Evolutionary conservation across 2,888 invertebrate genomes (phyloP), one percentile per base, ranked within the genome.

Genomic region (Biston stratarius): DNA sequence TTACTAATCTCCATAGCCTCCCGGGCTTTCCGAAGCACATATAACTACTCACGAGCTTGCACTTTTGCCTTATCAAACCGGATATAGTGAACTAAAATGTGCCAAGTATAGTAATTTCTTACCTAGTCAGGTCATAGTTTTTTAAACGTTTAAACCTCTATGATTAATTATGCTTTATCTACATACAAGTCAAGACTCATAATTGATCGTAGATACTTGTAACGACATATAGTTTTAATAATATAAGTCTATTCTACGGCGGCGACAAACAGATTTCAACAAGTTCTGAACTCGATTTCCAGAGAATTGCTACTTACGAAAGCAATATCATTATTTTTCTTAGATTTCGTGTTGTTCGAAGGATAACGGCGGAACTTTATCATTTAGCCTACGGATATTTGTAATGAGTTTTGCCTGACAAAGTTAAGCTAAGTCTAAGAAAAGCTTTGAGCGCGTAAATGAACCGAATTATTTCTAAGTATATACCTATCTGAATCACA

Each of bases 261-360:
- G 49, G 56, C 55, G 45, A 63, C 55, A 59, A 60, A 45, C 56
- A 57, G 59, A 55, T 60, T 68, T 68, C 49, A 63, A 60, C 49
- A 64, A 63, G 60, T 68, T 68, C 33, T 56, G 15, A 68, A 68
- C 67, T 68, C 63, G 49, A 68, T 68, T 68, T 63, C 67, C 67
- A 64, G 51, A 68, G 60, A 60, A 63, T 67, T 62, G 67, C 44
- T 60, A 60, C 56, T 68, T 67, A 58, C 48, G 24, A 70, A 66
- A 57, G 60, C 62, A 66, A 69, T 64, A 55, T 69, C 66, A 66
- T 61, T 62, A 71, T 61, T 74, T 64, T 62, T 68, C 70, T 67
- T 64, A 68, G 63, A 61, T 59, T 56, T 61, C 63, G 55, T 58
- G 55, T 69, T 69, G 60, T 59, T 65, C 59, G 61, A 61, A 58